These are phyloP conservation scores for Stenodera caucasica DNA, from an alignment of 2,888 invertebrate genomes.

Conservation along the genomic window DNA sequence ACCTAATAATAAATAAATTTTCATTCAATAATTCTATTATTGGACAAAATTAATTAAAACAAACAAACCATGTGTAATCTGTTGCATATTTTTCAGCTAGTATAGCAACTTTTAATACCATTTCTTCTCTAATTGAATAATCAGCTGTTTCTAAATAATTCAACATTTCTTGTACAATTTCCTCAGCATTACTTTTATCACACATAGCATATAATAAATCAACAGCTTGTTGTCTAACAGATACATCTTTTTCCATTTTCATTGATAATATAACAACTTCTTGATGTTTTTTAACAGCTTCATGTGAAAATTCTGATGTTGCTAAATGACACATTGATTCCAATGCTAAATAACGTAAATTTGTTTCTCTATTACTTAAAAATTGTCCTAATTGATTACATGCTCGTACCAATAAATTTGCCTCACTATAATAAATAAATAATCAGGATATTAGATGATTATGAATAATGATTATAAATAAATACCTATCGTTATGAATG, in stretches of 20 bases:
- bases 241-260: slow-evolving; percentile 99
- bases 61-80: slow-evolving; percentile 93
- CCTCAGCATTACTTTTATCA: slow-evolving; percentile 98
- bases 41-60: not conserved
- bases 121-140: slow-evolving; percentile 99
- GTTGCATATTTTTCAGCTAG: slow-evolving; percentile 99
- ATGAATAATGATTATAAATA: not conserved
- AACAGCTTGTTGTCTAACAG: slow-evolving; percentile 96
- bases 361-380: slow-evolving; percentile 95
- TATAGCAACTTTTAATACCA: slow-evolving; percentile 99
- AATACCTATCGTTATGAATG: slow-evolving; percentile 90
- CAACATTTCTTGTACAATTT: slow-evolving; percentile 99
- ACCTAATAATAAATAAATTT: slow-evolving; percentile 47
- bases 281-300: slow-evolving; percentile 99
- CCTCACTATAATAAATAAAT: slow-evolving; percentile 66
- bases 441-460: not conserved
- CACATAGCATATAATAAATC: slow-evolving; percentile 99
- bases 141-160: slow-evolving; percentile 99
- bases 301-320: slow-evolving; percentile 98
- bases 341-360: slow-evolving; percentile 94
- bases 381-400: slow-evolving; percentile 99
- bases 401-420: slow-evolving; percentile 93
- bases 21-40: not conserved
- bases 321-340: slow-evolving; percentile 99
- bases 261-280: slow-evolving; percentile 98